phyloP scores from a whole-genome alignment of 2,113 vertebrate species.

The Pleuronectes platessa region DNA sequence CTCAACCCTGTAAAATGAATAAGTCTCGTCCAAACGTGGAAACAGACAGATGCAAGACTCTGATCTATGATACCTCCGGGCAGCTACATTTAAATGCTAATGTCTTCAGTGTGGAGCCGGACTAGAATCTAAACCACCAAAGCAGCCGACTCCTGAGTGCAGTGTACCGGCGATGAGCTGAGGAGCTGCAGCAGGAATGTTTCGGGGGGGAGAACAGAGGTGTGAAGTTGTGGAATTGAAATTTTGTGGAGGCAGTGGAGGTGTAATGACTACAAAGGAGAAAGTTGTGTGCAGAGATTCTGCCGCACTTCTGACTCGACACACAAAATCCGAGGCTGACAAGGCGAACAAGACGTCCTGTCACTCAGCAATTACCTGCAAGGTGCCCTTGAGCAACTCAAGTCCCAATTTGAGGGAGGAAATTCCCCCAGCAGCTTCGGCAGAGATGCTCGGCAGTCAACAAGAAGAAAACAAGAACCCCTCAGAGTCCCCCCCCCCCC shows the following conservation, averaged over 20 bases:
- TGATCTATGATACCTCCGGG: constrained; percentile 63
- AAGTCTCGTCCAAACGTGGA: constrained; percentile 39
- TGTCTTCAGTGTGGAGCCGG: constrained; percentile 39
- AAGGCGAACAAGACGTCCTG: constrained; percentile 23
- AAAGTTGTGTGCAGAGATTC: background rate
- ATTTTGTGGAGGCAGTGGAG: constrained; percentile 12
- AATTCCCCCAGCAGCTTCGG: constrained; percentile 7
- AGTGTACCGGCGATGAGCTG: constrained; percentile 4
- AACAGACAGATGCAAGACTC: constrained; percentile 53
- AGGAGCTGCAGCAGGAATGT: constrained; percentile 22
- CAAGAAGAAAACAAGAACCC: background rate
- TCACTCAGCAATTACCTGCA: constrained; percentile 9
- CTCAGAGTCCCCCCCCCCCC: background rate
- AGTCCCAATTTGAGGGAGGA: background rate
- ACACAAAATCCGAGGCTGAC: constrained; percentile 12
- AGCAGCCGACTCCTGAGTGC: constrained; percentile 29
- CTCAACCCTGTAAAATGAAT: constrained; percentile 33
- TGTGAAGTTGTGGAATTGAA: constrained; percentile 20
- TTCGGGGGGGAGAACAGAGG: constrained; percentile 1
- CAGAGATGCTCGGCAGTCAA: constrained; percentile 2
- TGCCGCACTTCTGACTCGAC: background rate
- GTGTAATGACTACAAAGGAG: constrained; percentile 35
- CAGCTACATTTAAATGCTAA: constrained; percentile 73
- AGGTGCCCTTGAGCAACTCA: constrained; percentile 35
- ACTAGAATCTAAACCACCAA: constrained; percentile 58